Conservation (phyloP, 2,888 invertebrate species). For the Folsomia candida region DNA sequence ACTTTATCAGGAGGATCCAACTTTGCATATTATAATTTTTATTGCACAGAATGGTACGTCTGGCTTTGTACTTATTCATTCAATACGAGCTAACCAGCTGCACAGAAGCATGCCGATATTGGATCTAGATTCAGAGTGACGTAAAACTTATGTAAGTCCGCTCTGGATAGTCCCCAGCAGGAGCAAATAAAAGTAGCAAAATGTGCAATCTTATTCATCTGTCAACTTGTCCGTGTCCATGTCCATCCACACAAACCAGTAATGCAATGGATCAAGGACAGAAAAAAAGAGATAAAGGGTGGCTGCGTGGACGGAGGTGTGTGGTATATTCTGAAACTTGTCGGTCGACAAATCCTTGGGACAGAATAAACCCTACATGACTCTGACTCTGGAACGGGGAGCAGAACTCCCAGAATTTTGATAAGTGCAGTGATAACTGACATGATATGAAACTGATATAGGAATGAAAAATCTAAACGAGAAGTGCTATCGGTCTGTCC, state of each 20-base stretch:
- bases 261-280: too few relatives aligned
- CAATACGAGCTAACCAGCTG: too few relatives aligned
- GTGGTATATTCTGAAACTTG: background rate
- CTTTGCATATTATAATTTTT: background rate
- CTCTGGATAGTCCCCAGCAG: too few relatives aligned
- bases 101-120: too few relatives aligned
- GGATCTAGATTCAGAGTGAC: background rate
- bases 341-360: too few relatives aligned
- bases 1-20: background rate
- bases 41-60: too few relatives aligned
- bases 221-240: background rate
- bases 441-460: background rate
- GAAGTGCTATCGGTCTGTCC: background rate
- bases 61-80: too few relatives aligned
- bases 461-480: background rate
- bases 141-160: background rate
- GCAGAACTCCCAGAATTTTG: background rate
- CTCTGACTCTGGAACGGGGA: too few relatives aligned
- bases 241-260: background rate
- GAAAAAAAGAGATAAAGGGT: too few relatives aligned
- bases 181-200: too few relatives aligned
- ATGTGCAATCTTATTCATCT: background rate
- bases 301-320: too few relatives aligned
- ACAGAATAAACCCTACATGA: too few relatives aligned
- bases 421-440: background rate